These are phyloP conservation scores for Laticauda colubrina DNA, from an alignment of 2,113 vertebrate species.

Conservation along the genomic window DNA sequence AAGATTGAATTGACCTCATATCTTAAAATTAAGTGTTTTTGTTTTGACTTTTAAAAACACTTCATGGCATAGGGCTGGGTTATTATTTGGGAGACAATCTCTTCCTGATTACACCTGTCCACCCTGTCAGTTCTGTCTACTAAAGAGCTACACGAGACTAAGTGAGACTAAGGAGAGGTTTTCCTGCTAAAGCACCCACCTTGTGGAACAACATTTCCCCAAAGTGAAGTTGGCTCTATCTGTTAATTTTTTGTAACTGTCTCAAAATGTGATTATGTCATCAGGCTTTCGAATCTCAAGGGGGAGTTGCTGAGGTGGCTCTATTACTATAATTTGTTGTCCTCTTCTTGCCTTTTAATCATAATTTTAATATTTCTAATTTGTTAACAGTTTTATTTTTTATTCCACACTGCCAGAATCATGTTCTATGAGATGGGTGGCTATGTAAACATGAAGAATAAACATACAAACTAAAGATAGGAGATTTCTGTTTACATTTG, in stretches of 20 bases:
- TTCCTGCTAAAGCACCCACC: neutral
- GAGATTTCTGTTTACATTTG: slow-evolving; percentile 36
- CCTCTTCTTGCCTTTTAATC: neutral
- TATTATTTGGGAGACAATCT: neutral
- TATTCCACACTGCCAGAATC: neutral
- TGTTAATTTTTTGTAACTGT: neutral
- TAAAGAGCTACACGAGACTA: neutral
- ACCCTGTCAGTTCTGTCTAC: neutral
- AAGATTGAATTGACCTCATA: neutral
- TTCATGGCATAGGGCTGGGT: neutral
- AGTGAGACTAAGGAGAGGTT: neutral
- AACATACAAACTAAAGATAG: neutral
- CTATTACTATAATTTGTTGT: neutral
- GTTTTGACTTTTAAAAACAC: neutral
- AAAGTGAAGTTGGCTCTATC: neutral
- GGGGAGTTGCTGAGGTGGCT: neutral
- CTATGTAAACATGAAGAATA: neutral
- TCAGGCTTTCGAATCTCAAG: neutral
- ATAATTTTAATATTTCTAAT: neutral
- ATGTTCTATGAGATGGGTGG: neutral
- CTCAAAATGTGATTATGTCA: neutral
- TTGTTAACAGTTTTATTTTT: neutral
- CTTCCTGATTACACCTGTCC: neutral
- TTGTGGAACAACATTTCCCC: neutral
- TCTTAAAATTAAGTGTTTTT: neutral